phyloP scores from a whole-genome alignment of 37 sponge, comb jelly and placozoan genomes.

The Hormiphora californensis region DNA sequence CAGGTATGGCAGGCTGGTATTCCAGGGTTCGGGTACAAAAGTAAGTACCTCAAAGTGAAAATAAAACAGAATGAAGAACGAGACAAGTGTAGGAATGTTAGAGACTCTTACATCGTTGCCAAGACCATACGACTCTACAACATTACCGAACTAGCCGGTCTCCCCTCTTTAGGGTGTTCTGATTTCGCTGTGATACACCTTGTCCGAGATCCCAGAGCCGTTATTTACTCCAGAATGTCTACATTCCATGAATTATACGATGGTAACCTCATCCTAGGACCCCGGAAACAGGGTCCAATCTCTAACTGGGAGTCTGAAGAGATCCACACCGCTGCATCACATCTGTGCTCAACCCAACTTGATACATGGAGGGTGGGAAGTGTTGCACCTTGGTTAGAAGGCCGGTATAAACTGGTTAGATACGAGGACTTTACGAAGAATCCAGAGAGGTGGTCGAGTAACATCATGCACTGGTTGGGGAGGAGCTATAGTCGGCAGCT shows the following conservation, averaged over 20 bases:
- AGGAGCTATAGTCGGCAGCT: background rate
- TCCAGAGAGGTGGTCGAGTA: background rate
- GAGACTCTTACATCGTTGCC: background rate
- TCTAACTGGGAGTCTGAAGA: background rate
- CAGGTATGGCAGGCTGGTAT: too few species aligned
- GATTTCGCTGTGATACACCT: constrained; percentile 41
- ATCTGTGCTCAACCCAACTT: constrained; percentile 31
- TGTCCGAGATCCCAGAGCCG: constrained; percentile 27
- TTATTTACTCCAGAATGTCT: background rate
- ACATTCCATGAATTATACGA: constrained; percentile 13
- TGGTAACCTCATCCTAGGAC: background rate
- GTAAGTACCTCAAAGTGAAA: background rate
- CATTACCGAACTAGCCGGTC: background rate
- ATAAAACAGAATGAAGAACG: background rate
- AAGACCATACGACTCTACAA: constrained; percentile 19
- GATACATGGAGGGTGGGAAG: background rate
- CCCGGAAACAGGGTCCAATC: background rate
- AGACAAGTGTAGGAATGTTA: background rate
- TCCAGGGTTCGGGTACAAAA: background rate
- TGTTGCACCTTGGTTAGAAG: constrained; percentile 3
- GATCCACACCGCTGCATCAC: background rate
- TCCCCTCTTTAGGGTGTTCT: background rate
- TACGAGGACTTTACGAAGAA: constrained; percentile 14
- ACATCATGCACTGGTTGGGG: background rate
- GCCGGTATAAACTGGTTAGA: constrained; percentile 29